Percentiles rank a stretch among this genome's conserved stretches.
These are phyloP conservation scores for Neosilurus mollespiculum DNA, from an alignment of 2,797 vertebrate genomes.

Conservation along the genomic window DNA sequence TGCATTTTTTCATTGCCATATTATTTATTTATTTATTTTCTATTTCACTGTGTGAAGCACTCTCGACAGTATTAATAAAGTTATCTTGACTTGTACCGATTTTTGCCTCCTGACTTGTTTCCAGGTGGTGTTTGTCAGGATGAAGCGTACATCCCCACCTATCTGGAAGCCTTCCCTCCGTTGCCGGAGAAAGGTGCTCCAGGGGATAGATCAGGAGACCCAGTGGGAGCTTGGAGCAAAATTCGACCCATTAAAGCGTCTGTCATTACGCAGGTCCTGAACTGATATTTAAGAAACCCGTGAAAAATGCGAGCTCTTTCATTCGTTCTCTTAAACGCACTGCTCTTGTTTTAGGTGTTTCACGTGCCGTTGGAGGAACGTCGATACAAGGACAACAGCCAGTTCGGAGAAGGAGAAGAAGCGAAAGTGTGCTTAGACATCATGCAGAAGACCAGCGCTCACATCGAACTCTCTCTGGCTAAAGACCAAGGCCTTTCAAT, in stretches of 20 bases:
- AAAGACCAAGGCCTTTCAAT: slow-evolving; percentile 84
- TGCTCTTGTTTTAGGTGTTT: slow-evolving; percentile 67
- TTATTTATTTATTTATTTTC: too few species aligned
- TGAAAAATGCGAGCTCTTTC: too few species aligned
- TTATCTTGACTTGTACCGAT: neutral
- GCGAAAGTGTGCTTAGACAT: slow-evolving; percentile 81
- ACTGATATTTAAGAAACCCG: neutral
- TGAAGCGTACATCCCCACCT: slow-evolving; percentile 78
- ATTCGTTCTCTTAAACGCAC: neutral
- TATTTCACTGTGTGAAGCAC: neutral
- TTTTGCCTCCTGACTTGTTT: neutral
- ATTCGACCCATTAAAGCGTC: slow-evolving; percentile 79
- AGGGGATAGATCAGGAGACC: slow-evolving; percentile 72
- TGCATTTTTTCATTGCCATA: too few species aligned
- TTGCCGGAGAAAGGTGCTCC: slow-evolving; percentile 76
- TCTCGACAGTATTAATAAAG: neutral
- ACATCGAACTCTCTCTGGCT: slow-evolving; percentile 80
- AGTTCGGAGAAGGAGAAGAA: slow-evolving; percentile 81
- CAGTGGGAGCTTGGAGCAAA: slow-evolving; percentile 71
- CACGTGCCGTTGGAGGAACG: slow-evolving; percentile 82
- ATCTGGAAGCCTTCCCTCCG: slow-evolving; percentile 79
- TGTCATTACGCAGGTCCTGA: slow-evolving; percentile 78
- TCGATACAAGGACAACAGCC: slow-evolving; percentile 83
- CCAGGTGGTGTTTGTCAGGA: slow-evolving; percentile 78
- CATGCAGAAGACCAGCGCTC: slow-evolving; percentile 81